Base-by-base conservation (phyloP, 2,113 vertebrate genomes). In the Bubo blakistoni region DNA sequence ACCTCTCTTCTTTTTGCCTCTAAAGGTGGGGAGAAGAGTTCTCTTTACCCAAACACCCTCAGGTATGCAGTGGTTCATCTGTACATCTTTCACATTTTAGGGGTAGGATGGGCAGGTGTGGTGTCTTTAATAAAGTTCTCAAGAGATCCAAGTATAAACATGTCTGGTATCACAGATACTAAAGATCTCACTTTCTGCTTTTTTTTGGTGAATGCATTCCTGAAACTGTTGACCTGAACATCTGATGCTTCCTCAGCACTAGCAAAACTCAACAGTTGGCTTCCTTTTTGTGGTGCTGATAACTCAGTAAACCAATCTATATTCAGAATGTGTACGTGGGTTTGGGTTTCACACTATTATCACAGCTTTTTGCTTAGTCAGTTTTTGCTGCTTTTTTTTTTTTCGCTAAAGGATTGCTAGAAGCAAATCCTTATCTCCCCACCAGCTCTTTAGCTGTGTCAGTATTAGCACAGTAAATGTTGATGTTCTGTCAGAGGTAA, bases 21-120 rank as follows among this genome's bases (percentile, higher is more conserved):
- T 90, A 47, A 95, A 99, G 99, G 67, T 99, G 99, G 99, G 99
- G 99, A 73, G 99, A 99, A 95, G 99, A 99, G 88, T 99, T 99
- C 97, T 99, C 98, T 70, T 92, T 99, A 72, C 71, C 27, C 13
- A 99, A 99, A 93, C 99, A 99, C 92, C 99, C 99, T 55, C 99
- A 99, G 99, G 99, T 99, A 98, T 66, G 97, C 70, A 67, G 24
- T 79, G 55, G 10, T 67, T 73, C 36, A 3, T 51, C 51, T 80
- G 11, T 46, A 17, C 16, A 10, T 40, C 47, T 82, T 34, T n/a
- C 57, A 24, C 10, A 1, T 18, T 62, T 42, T 27, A 17, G 59
- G 38, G 18, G 16, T 52, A 27, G 24, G 20, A 38, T 26, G 13
- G 14, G 54, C 38, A 51, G 14, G 2, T 24, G 3, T 13, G 21